Conservation (phyloP, 2,113 vertebrate species). For the Arothron firmamentum region DNA sequence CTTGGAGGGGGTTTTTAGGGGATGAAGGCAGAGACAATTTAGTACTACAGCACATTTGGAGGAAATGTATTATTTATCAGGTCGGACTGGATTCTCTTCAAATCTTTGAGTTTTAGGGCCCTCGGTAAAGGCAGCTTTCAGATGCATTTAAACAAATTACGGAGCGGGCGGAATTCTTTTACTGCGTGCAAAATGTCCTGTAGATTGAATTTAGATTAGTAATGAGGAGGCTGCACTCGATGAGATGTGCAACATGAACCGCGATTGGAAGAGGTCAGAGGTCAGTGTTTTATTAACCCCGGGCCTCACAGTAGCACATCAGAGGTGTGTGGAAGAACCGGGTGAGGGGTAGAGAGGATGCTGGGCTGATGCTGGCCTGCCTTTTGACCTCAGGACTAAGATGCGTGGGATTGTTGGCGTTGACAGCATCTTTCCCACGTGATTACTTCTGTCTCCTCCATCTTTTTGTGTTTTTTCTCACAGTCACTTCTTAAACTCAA, state of each 20-base stretch:
- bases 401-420: too few species aligned
- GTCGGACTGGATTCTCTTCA: constrained; percentile 19
- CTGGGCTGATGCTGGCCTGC: too few species aligned
- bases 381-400: too few species aligned
- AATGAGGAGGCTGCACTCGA: neutral
- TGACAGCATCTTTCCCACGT: constrained; percentile 1
- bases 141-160: constrained; percentile 36
- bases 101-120: constrained; percentile 26
- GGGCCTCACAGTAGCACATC: too few species aligned
- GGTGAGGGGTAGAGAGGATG: too few species aligned
- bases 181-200: constrained; percentile 9
- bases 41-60: constrained; percentile 39
- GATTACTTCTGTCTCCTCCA: constrained; percentile 12
- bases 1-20: constrained; percentile 19
- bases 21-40: constrained; percentile 34
- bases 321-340: too few species aligned
- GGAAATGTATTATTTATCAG: constrained; percentile 49
- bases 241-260: neutral
- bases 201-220: constrained; percentile 13
- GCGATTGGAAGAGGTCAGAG: constrained; percentile 18
- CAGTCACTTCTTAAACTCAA: neutral
- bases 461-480: neutral
- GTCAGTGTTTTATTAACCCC: constrained; percentile 20
- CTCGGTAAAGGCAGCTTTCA: constrained; percentile 13
- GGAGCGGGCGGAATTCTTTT: constrained; percentile 9